A percentile compares a stretch with the other conserved stretches of the same genome.
These are phyloP conservation scores for Epizoanthus stellaris DNA, from an alignment of 92 coral and sea anemone species.

Conservation along the genomic window DNA sequence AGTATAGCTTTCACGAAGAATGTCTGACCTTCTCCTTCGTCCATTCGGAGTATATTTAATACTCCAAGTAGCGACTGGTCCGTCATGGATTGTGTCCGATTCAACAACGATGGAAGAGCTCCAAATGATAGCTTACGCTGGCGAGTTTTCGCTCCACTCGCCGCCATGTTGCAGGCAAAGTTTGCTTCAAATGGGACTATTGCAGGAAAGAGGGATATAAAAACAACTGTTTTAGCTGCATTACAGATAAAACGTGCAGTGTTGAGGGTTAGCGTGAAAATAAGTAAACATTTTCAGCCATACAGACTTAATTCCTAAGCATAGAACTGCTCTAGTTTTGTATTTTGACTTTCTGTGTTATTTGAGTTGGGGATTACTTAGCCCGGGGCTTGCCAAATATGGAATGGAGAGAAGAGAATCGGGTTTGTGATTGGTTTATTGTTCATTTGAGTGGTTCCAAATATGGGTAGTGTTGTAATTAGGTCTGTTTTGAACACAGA, in stretches of 20 bases:
- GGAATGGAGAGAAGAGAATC: not conserved
- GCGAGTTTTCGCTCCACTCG: constrained; percentile 67
- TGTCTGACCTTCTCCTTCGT: constrained; percentile 85
- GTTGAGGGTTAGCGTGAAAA: constrained; percentile 9
- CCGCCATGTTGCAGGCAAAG: constrained; percentile 80
- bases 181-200: constrained; percentile 37
- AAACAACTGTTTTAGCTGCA: constrained; percentile 19
- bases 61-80: constrained; percentile 95
- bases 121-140: constrained; percentile 82
- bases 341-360: constrained; percentile 40
- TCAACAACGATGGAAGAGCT: constrained; percentile 70
- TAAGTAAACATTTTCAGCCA: constrained; percentile 9
- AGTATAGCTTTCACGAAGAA: constrained; percentile 90
- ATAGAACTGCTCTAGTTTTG: constrained; percentile 14
- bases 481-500: constrained; percentile 22
- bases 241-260: constrained; percentile 19
- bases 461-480: constrained; percentile 37
- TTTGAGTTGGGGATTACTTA: constrained; percentile 26
- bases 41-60: constrained; percentile 91
- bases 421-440: constrained; percentile 22
- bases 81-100: constrained; percentile 88
- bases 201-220: not conserved
- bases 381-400: constrained; percentile 49
- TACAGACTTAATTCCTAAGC: constrained; percentile 43
- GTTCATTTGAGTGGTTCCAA: constrained; percentile 34